phyloP scores from a whole-genome alignment of 2,113 vertebrate genomes.

The human (Homo sapiens) region GRCh38 chr6:169299001-169299500 shows the following conservation, averaged over 20 bases:
- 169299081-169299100: not conserved
- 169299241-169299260: not conserved
- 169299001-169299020: not conserved
- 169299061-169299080: not conserved
- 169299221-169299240: not conserved
- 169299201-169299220: not conserved
- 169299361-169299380: not conserved
- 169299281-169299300: not conserved
- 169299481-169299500: not conserved
- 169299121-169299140: not conserved
- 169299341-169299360: not conserved
- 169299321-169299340: not conserved
- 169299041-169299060: not conserved
- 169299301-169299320: not conserved
- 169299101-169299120: not conserved
- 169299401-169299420: not conserved
- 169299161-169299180: not conserved
- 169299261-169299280: not conserved
- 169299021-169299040: not conserved
- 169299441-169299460: not conserved
- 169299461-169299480: not conserved
- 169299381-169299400: not conserved
- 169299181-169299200: not conserved
- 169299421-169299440: not conserved
- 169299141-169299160: not conserved